Conservation (phyloP, 2,888 invertebrate species). For the Rugalucina vietnamica region DNA sequence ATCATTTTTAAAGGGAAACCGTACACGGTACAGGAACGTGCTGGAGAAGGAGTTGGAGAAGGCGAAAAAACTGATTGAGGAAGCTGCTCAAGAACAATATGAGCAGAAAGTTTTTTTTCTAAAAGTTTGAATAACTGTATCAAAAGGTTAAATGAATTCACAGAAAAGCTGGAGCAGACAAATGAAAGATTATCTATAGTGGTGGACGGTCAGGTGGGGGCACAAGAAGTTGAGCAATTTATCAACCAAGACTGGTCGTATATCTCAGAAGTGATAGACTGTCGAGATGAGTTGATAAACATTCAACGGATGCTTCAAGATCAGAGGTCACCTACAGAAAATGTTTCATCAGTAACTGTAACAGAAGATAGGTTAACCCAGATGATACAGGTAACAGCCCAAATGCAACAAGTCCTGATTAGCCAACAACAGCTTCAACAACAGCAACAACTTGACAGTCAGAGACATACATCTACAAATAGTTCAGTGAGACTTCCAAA, state of each 20-base stretch:
- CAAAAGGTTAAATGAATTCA: neutral
- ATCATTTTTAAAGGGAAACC: no score
- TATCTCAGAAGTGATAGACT: neutral
- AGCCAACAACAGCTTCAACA: neutral
- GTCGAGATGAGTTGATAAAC: neutral
- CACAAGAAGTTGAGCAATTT: neutral
- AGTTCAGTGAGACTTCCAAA: slow-evolving; percentile 33
- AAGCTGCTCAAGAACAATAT: no score
- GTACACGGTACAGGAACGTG: no score
- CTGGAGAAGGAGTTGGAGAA: no score
- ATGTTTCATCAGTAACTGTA: neutral
- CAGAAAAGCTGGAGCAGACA: neutral
- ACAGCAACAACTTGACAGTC: neutral
- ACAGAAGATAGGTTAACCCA: neutral
- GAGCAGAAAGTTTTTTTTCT: no score
- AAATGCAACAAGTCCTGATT: neutral
- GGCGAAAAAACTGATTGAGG: no score
- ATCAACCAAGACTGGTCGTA: neutral
- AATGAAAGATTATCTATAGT: neutral
- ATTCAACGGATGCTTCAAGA: neutral
- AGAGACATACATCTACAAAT: neutral
- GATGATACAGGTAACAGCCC: neutral
- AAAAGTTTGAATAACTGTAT: neutral
- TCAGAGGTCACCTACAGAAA: neutral
- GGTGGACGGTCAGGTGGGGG: neutral